phyloP scores from a whole-genome alignment of 2,888 invertebrate genomes.

The Lepidocyrtoides sp. region DNA sequence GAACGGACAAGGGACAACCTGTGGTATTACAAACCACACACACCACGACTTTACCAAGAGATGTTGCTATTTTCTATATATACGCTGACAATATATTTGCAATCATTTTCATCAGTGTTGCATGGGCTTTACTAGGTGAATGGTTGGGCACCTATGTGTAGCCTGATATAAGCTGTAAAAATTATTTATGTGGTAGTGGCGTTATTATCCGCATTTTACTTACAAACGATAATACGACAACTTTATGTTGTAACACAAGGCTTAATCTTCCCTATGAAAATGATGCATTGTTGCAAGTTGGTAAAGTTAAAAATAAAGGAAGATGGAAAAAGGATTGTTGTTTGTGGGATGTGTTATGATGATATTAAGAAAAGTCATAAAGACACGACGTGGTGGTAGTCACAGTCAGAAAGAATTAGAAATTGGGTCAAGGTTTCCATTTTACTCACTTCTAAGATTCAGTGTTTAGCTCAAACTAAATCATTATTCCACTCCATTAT shows the following conservation, averaged over 20 bases:
- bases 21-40: constrained; percentile 53
- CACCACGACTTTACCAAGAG: constrained; percentile 1
- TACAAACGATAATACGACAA: not conserved
- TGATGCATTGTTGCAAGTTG: not conserved
- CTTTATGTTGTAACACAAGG: not conserved
- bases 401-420: constrained; percentile 6
- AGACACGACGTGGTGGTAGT: constrained; percentile 20
- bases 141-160: too few species aligned
- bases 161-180: too few species aligned
- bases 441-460: constrained; percentile 47
- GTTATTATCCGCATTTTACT: too few species aligned
- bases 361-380: constrained; percentile 53
- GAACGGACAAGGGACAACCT: constrained; percentile 59
- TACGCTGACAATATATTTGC: too few species aligned
- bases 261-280: not conserved
- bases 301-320: constrained; percentile 57
- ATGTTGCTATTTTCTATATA: not conserved
- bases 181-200: too few species aligned
- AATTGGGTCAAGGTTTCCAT: constrained; percentile 65
- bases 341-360: constrained; percentile 23
- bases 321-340: constrained; percentile 45
- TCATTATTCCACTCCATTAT: constrained; percentile 4
- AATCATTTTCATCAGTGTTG: too few species aligned
- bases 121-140: not conserved
- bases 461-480: constrained; percentile 44